These are phyloP conservation scores for Dasypus novemcinctus DNA, from an alignment of 2,113 vertebrate species.

Conservation along the genomic window DNA sequence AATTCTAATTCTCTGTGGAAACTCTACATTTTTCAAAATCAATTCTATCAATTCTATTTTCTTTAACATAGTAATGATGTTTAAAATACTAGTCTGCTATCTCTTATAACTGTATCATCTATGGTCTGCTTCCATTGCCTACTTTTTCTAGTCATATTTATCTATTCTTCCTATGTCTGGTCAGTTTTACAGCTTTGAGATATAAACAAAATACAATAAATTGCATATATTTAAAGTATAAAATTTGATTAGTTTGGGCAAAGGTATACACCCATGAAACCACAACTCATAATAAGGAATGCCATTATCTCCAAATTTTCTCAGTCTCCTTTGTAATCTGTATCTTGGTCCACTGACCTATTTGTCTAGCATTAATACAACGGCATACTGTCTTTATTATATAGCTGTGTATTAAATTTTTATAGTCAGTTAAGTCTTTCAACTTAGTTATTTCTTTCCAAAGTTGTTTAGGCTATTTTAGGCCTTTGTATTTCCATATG, in stretches of 20 bases:
- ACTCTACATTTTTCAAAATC: background rate
- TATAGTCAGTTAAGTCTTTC: background rate
- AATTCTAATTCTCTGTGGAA: background rate
- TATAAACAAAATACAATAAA: no score
- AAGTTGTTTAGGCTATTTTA: background rate
- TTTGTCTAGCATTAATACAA: no score
- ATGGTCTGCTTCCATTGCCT: background rate
- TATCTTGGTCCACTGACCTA: no score
- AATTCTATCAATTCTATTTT: background rate
- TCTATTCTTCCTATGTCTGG: background rate
- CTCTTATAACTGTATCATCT: background rate
- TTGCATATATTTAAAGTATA: no score
- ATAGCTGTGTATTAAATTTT: no score
- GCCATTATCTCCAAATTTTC: no score
- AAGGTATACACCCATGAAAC: background rate
- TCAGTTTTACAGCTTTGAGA: background rate
- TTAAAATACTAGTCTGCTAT: background rate
- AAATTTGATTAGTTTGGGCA: no score
- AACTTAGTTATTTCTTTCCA: background rate
- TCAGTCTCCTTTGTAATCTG: no score
- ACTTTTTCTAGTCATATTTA: background rate
- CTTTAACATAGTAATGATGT: background rate
- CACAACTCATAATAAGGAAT: no score
- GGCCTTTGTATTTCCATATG: background rate
- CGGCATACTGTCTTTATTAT: no score